Conservation (phyloP, 1,140 invertebrate genomes). For the Homalodisca vitripennis region DNA sequence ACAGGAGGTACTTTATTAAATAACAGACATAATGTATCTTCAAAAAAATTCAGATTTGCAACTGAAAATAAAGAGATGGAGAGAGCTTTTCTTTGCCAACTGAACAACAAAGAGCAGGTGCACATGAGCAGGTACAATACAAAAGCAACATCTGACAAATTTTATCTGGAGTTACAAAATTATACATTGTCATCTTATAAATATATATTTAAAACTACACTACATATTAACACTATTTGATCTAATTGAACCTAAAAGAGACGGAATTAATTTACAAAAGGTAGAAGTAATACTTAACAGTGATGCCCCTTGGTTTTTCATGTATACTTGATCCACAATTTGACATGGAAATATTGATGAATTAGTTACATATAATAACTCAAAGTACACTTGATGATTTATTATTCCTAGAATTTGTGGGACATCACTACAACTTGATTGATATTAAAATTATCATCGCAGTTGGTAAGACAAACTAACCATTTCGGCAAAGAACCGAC, state of each 20-base stretch:
- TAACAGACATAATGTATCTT: too few relatives aligned
- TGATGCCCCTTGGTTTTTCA: too few relatives aligned
- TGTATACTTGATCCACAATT: too few relatives aligned
- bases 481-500: too few relatives aligned
- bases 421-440: too few relatives aligned
- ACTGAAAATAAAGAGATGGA: background rate
- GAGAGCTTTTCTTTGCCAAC: background rate
- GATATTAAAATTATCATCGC: too few relatives aligned
- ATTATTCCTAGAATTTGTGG: too few relatives aligned
- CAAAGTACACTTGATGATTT: too few relatives aligned
- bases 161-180: constrained; percentile 5
- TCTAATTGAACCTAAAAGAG: background rate
- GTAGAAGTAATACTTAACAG: too few relatives aligned
- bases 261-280: background rate
- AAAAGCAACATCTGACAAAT: constrained; percentile 19
- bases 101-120: background rate
- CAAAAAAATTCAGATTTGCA: background rate
- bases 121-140: constrained; percentile 7
- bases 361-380: too few relatives aligned
- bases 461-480: too few relatives aligned
- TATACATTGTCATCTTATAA: constrained; percentile 8
- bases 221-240: background rate
- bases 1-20: background rate
- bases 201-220: background rate
- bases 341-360: too few relatives aligned